These are phyloP conservation scores for Deroptyus accipitrinus DNA, from an alignment of 2,113 vertebrate genomes.

Conservation along the genomic window DNA sequence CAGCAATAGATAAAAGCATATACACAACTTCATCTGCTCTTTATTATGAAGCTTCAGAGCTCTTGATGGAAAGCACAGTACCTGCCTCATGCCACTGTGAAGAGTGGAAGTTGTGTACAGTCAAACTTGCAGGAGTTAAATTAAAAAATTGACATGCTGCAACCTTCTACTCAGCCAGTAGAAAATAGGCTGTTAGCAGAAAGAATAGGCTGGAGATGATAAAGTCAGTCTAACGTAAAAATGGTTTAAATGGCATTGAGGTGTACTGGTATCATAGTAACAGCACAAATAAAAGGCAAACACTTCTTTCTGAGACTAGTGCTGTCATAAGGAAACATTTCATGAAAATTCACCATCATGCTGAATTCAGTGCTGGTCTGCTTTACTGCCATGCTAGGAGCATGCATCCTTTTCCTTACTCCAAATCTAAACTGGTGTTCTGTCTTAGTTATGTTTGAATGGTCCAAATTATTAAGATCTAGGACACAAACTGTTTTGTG, in stretches of 20 bases:
- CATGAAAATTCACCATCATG: not conserved
- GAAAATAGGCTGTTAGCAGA: not conserved
- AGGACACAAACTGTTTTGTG: not conserved
- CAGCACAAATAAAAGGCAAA: not conserved
- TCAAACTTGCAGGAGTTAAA: not conserved
- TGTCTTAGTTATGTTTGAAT: not conserved
- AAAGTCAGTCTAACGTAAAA: not conserved
- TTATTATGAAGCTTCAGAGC: not conserved
- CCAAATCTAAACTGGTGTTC: not conserved
- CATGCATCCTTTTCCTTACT: not conserved
- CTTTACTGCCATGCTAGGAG: not conserved
- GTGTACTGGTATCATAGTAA: not conserved
- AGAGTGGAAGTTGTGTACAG: not conserved
- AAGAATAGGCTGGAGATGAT: not conserved
- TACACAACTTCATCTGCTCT: not conserved
- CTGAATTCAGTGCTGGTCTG: not conserved
- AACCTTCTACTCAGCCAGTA: not conserved
- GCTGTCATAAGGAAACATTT: not conserved
- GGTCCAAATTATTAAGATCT: not conserved
- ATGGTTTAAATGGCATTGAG: not conserved
- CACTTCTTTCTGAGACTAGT: not conserved
- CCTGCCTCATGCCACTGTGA: not conserved
- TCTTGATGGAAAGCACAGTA: not conserved
- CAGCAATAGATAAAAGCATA: not conserved
- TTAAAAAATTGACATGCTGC: not conserved